Evolutionary conservation across 2,888 invertebrate genomes (phyloP).

Genomic region (Philopedon plagiatum): DNA sequence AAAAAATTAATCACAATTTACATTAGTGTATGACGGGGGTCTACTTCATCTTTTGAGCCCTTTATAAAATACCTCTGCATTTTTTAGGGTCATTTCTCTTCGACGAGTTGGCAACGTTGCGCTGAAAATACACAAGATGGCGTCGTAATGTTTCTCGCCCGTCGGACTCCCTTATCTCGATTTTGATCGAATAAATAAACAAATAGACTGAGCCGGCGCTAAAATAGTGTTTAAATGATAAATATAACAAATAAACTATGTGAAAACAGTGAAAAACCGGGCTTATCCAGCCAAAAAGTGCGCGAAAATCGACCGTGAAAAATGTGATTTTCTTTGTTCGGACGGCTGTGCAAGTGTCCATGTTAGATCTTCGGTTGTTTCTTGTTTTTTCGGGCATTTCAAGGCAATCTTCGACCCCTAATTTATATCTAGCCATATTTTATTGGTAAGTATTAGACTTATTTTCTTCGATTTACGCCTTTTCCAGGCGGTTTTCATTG

Average conservation of each 20-base stretch:
- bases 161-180: conserved; percentile 59
- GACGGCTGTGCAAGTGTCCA: conserved; percentile 63
- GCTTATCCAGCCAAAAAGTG: conserved; percentile 56
- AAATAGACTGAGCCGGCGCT: conserved; percentile 55
- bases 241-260: conserved; percentile 50
- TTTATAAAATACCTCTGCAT: conserved; percentile 27
- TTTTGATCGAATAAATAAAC: conserved; percentile 58
- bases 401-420: conserved; percentile 40
- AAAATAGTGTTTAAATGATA: conserved; percentile 55
- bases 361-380: conserved; percentile 57
- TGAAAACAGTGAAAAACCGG: conserved; percentile 50
- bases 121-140: conserved; percentile 63
- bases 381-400: conserved; percentile 54
- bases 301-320: conserved; percentile 61
- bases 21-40: no score
- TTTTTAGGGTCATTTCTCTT: conserved; percentile 28
- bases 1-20: no score
- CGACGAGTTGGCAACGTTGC: conserved; percentile 54
- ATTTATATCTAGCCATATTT: conserved; percentile 55
- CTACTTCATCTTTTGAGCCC: conserved; percentile 16
- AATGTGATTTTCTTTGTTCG: conserved; percentile 68
- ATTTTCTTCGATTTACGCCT: conserved; percentile 41
- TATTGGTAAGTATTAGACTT: conserved; percentile 56
- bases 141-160: conserved; percentile 62
- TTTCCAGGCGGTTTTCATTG: conserved; percentile 57